phyloP scores from a whole-genome alignment of 2,797 vertebrate genomes.

The Mormyrops attenuatus region DNA sequence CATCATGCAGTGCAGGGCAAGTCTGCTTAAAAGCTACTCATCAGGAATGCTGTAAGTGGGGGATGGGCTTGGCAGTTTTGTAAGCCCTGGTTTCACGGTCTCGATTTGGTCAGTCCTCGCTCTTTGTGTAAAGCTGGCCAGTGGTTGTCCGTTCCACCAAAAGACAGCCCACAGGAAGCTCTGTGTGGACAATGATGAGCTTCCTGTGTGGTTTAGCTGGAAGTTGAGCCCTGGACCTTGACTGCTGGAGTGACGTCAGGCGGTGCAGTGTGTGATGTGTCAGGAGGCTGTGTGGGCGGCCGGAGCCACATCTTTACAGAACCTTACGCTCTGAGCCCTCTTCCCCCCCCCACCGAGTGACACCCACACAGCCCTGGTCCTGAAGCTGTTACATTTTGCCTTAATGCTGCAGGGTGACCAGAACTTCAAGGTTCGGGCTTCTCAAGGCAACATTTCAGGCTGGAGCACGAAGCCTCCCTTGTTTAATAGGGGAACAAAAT shows the following conservation, averaged over 20 bases:
- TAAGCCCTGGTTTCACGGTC: background rate
- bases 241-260: background rate
- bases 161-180: background rate
- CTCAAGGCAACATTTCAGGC: background rate
- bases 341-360: background rate
- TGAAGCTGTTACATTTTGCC: background rate
- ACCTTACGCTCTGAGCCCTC: background rate
- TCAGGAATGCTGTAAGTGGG: background rate
- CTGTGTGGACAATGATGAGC: background rate
- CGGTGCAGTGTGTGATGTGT: background rate
- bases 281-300: background rate
- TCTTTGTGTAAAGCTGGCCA: background rate
- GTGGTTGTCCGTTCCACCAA: background rate
- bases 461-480: background rate
- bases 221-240: background rate
- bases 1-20: background rate
- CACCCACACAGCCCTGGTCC: background rate
- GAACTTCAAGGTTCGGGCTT: background rate
- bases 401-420: background rate
- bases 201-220: background rate
- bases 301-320: background rate
- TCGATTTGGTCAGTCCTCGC: background rate
- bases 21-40: background rate
- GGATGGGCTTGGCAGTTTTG: background rate
- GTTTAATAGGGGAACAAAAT: background rate